Evolutionary conservation across 1,140 invertebrate species (phyloP), one percentile per base, ranked within the genome.

Genomic region (Bursaphelenchus mucronatus): DNA sequence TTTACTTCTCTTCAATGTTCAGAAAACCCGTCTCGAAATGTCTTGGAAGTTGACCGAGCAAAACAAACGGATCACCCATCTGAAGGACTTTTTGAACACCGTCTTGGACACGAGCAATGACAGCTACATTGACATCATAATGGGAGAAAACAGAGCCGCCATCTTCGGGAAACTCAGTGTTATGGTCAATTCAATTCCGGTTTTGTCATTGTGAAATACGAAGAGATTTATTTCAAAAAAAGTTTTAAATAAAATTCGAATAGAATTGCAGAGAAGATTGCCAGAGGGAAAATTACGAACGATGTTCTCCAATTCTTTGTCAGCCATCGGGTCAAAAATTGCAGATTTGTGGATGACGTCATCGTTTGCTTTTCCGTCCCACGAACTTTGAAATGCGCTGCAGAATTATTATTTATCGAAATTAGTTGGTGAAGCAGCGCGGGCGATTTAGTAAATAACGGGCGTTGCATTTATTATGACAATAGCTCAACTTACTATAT

Each of bases 91-190:
- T 41, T 43, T 69, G 5, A 49, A 51, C 21, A 13, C 40, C 5
- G 56, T 71, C 39, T 47, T 69, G 13, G 67, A 70, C 19, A 44
- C 49, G 10, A 69, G 63, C 30, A 55, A 63, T 40, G 67, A 69
- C 21, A 21, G 70, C n/a, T 69, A 69, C 55, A 71, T 69, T 43
- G 67, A 69, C 44, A 15, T 49, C 40, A 63, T 70, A 10, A n/a
- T 70, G 8, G 67, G 67, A 44, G 67, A 69, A 62, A 70, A 69
- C 44, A 11, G 67, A 40, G 21, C 45, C 4, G 65, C 65, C 8
- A 52, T 67, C 17, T 67, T 67, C 50, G 44, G 8, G 19, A 61
- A 66, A 21, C 40, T 66, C 9, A 40, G 44, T 0, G 30, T 66
- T 13, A 52, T 66, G 39, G 41, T 66, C 11, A 15, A 66, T 0